Evolutionary conservation across 2,888 invertebrate genomes (phyloP), one percentile per base, ranked within the genome.

Genomic region (Philaethria dido): DNA sequence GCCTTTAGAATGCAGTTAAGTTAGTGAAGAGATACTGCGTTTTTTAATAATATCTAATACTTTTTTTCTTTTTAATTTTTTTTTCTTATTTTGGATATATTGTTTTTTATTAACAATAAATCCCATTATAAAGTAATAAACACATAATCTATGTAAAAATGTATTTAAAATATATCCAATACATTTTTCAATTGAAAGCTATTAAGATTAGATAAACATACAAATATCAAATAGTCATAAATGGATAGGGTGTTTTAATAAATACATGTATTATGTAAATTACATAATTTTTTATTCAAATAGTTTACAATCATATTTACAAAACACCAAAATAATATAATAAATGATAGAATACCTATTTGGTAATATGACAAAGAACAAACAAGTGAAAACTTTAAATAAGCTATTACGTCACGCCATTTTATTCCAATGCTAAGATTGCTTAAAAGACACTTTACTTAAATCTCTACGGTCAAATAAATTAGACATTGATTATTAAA

Each of bases 401-500:
- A 66, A 63, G 68, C 47, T 69, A 66, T 67, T 72, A 68, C 66
- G 69, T 59, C 71, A 70, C 66, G 71, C 68, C 64, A 48, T 64
- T 73, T 73, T 70, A 71, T 36, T 55, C 70, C 75, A 73, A 75
- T 75, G 73, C 65, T 74, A 60, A 55, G 60, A 65, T 74, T 75
- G 74, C 70, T 54, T 62, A 67, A 57, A 69, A 14, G 16, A 18
- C 64, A 61, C 36, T 68, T 42, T 55, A 22, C 50, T 70, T 22
- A 64, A 65, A 39, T 60, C 33, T 54, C 55, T 70, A 66, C 69
- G 66, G 69, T 69, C 67, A 70, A 67, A 70, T 69, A 65, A 71
- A 74, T 75, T 75, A 71, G 67, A 66, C 59, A 59, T 62, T 69
- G 70, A 71, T 77, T 73, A 78, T 74, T 61, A 69, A 64, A 77